Conservation (phyloP, 1,140 invertebrate species). For the Idris sp. region DNA sequence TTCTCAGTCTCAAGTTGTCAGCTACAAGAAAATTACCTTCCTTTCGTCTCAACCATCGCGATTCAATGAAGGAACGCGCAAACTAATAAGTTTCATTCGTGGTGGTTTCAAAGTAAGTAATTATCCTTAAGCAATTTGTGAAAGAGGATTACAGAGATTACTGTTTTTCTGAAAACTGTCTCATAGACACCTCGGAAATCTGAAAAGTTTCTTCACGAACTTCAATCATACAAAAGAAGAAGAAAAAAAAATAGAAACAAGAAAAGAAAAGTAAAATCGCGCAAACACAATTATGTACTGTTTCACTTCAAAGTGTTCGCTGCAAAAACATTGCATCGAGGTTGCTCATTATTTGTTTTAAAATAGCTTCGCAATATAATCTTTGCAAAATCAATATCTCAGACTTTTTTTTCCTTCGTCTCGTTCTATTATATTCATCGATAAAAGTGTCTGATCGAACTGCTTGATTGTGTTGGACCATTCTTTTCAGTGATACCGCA, state of each 20-base stretch:
- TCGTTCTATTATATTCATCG: slow-evolving; percentile 1
- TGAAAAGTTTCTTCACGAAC: slow-evolving; percentile 36
- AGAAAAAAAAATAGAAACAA: too few relatives aligned
- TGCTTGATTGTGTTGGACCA: slow-evolving; percentile 7
- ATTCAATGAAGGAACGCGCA: slow-evolving; percentile 14
- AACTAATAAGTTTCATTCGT: slow-evolving; percentile 43
- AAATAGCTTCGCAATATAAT: slow-evolving; percentile 12
- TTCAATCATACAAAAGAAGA: slow-evolving; percentile 36
- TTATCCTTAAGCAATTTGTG: slow-evolving; percentile 44
- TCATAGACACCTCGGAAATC: slow-evolving; percentile 30
- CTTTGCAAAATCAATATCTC: slow-evolving; percentile 6
- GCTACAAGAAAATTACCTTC: slow-evolving; percentile 35
- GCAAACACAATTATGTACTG: slow-evolving; percentile 28
- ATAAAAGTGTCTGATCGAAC: slow-evolving; percentile 10
- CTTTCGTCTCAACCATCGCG: slow-evolving; percentile 17
- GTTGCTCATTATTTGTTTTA: slow-evolving; percentile 42
- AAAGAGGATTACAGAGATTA: slow-evolving; percentile 34
- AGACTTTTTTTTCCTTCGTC: too few relatives aligned
- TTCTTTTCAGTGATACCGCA: too few relatives aligned
- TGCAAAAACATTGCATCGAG: slow-evolving; percentile 23
- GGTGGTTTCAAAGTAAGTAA: slow-evolving; percentile 43
- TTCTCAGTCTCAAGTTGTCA: slow-evolving; percentile 21
- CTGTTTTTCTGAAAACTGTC: slow-evolving; percentile 33
- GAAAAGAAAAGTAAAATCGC: too few relatives aligned
- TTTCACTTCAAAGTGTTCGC: slow-evolving; percentile 11